Evolutionary conservation across 2,888 invertebrate genomes (phyloP), one percentile per base, ranked within the genome.

Genomic region (Boloria selene): DNA sequence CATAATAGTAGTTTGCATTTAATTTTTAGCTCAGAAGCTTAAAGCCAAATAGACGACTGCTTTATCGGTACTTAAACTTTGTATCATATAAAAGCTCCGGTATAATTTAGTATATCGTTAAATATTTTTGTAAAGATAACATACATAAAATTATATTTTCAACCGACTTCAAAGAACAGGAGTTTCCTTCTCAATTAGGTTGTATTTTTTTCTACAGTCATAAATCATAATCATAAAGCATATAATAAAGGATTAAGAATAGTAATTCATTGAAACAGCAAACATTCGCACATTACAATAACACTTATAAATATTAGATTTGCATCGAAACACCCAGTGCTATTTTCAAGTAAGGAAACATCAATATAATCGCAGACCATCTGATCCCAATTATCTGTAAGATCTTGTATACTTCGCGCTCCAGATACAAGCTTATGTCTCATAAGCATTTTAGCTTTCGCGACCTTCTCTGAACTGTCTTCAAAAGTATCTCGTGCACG

Each of bases 321-420:
- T 17, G 38, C 7, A 16, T 49, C 22, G 6, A 13, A 38, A 42
- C 38, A 17, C 13, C 54, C 44, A 31, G 52, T 59, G n/a, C 74
- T 72, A 44, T 54, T 70, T 7, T 79, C 74, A 3, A 83, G 67
- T n/a, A 88, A 70, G 0, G 83, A 72, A 49, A 83, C 73, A 64
- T 91, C 90, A 16, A 91, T 78, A 69, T 90, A 90, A 69, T 91
- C 91, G 70, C 91, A 91, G 4, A 91, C 76, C 72, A 85, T 69
- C 1, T 87, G 85, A 59, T 90, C 89, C 90, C 90, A 90, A 70
- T 90, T 82, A 16, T 86, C 84, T 0, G 86, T 86, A 2, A 90
- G 79, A 7, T 90, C 89, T n/a, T 82, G 81, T 10, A 90, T 83
- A 64, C 70, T 81, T 31, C 77, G 81, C 1, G 90, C 85, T 18